These are phyloP conservation scores for Oryctes rhinoceros DNA, from an alignment of 1,140 invertebrate species.

Conservation along the genomic window DNA sequence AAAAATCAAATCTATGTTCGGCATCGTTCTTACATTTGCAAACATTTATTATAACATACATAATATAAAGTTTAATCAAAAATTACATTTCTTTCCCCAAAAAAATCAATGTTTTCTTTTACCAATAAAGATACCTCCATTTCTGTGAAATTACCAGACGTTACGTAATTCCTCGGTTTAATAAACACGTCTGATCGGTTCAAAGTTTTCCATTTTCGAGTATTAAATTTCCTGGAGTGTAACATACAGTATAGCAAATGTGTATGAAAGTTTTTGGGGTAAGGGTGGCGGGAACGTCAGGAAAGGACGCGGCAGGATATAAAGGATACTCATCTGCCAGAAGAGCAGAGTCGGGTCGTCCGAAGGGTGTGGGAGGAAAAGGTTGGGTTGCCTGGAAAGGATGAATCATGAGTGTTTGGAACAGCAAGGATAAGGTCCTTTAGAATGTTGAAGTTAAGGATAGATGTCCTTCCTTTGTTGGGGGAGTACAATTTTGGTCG, in stretches of 20 bases:
- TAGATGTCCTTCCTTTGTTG: constrained; percentile 49
- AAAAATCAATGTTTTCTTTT: too few relatives aligned
- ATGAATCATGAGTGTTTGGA: constrained; percentile 50
- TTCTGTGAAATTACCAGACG: too few relatives aligned
- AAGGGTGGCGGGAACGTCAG: constrained; percentile 47
- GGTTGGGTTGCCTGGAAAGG: constrained; percentile 47
- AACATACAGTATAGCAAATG: constrained; percentile 40
- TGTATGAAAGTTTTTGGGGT: constrained; percentile 40
- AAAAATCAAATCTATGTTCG: too few relatives aligned
- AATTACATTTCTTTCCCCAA: too few relatives aligned
- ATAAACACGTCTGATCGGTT: constrained; percentile 13
- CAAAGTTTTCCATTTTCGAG: constrained; percentile 9
- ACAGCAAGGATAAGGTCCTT: constrained; percentile 49
- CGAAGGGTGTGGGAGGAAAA: constrained; percentile 43
- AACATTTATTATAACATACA: too few relatives aligned
- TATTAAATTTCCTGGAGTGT: constrained; percentile 41
- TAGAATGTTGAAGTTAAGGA: constrained; percentile 47
- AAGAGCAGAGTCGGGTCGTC: constrained; percentile 45
- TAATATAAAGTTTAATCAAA: too few relatives aligned
- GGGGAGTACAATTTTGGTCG: constrained; percentile 46
- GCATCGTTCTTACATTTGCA: too few relatives aligned
- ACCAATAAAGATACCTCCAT: too few relatives aligned
- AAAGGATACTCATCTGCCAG: constrained; percentile 51
- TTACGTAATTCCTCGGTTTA: background rate
- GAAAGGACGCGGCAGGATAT: constrained; percentile 51